Percentiles rank a stretch among this genome's conserved stretches.
phyloP scores from a whole-genome alignment of 2,113 vertebrate genomes.

The Rhizomys pruinosus region DNA sequence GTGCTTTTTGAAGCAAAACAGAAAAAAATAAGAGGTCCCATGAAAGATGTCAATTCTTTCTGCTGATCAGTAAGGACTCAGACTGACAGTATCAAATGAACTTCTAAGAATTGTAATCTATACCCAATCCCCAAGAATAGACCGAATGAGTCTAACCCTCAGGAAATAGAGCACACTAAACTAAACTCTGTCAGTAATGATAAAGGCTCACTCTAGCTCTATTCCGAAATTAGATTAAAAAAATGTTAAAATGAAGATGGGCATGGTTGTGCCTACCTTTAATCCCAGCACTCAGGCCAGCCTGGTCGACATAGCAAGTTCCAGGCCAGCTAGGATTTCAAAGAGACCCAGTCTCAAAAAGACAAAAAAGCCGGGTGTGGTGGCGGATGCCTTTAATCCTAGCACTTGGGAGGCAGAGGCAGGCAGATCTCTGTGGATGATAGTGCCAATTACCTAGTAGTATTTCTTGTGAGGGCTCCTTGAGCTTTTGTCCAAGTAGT shows the following conservation, averaged over 20 bases:
- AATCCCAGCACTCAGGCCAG: no score
- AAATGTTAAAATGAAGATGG: not conserved
- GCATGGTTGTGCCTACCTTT: not conserved
- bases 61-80: not conserved
- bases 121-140: not conserved
- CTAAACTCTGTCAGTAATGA: constrained; percentile 47
- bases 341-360: no score
- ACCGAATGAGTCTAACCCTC: not conserved
- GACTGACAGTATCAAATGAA: constrained; percentile 29
- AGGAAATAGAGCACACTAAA: not conserved
- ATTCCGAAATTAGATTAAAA: not conserved
- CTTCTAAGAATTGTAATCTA: constrained; percentile 13
- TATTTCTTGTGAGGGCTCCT: no score
- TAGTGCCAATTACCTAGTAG: no score
- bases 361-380: no score
- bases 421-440: no score
- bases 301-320: no score
- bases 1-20: constrained; percentile 35
- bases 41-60: not conserved
- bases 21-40: not conserved
- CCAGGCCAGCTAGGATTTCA: not conserved
- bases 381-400: no score
- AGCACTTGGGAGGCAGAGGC: no score
- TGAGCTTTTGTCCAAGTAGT: no score
- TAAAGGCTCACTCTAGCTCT: not conserved